Base-by-base conservation (phyloP, 2,797 vertebrate species). In the Alca torda region DNA sequence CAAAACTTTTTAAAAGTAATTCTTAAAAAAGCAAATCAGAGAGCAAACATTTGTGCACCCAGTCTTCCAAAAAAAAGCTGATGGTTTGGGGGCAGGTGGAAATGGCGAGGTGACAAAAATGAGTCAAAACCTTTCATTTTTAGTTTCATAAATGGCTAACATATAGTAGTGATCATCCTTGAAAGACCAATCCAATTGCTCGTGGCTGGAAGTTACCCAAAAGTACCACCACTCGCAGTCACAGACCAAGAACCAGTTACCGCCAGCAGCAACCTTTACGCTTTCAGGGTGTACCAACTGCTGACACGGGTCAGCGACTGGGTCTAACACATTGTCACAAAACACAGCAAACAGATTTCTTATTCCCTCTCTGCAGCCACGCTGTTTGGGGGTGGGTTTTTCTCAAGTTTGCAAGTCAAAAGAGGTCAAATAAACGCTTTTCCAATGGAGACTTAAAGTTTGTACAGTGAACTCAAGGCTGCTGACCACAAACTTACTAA, bases 41-140 rank as follows among this genome's bases (percentile, higher is more conserved):
- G 10, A 69, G 6, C 17, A 77, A 81, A 74, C 10, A 70, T 11
- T 30, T 46, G 9, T 16, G 5, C 4, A 1, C 10, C 2, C 0
- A 3, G 13, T 51, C 48, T 84, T 53, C 28, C 6, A 26, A 43
- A 68, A 73, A 70, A 67, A 10, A n/a, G 2, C 11, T 45, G 25
- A 48, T 16, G 3, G 1, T 51, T 51, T 59, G 13, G 8, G 13
- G 2, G 0, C 2, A 1, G 23, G 16, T 16, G 0, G 37, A 85
- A 93, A 76, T 2, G 4, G 3, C 87, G 26, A 54, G 1, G 31
- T 70, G 23, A 67, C 11, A 89, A 80, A 84, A 70, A 59, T 9
- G 0, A 86, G 16, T 25, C 18, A 74, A 50, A 90, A 33, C 1
- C 18, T 65, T 74, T 77, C 1, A 1, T 1, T 69, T 83, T 57